Conservation (phyloP, 2,113 vertebrate species). For the Sphaerodactylus townsendi region DNA sequence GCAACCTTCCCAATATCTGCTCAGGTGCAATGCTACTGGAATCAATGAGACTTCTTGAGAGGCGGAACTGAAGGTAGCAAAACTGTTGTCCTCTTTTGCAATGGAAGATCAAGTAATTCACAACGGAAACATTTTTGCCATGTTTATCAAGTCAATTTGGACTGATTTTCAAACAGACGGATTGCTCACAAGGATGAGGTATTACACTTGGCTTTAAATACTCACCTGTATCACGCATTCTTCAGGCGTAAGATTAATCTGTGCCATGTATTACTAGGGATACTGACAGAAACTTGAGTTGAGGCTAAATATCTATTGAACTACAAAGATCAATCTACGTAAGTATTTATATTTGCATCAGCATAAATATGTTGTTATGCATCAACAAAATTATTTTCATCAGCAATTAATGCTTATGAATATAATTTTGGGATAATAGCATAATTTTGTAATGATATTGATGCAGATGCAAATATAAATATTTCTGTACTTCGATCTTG, state of each 20-base stretch:
- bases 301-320: too few relatives aligned
- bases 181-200: not conserved
- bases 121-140: not conserved
- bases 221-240: not conserved
- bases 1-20: not conserved
- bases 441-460: too few relatives aligned
- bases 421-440: too few relatives aligned
- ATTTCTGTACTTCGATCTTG: too few relatives aligned
- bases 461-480: too few relatives aligned
- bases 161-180: slow-evolving; percentile 16
- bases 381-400: too few relatives aligned
- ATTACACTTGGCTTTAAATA: not conserved
- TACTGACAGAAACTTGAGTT: too few relatives aligned
- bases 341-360: too few relatives aligned
- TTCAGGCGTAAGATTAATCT: not conserved
- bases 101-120: slow-evolving; percentile 9
- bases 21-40: not conserved
- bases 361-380: too few relatives aligned
- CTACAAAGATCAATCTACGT: too few relatives aligned
- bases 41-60: not conserved
- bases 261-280: accelerated
- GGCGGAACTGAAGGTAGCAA: not conserved
- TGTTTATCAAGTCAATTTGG: not conserved
- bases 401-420: too few relatives aligned
- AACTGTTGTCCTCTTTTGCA: not conserved